Conservation (phyloP, 1,140 invertebrate genomes). For the Drosophila sp. region DNA sequence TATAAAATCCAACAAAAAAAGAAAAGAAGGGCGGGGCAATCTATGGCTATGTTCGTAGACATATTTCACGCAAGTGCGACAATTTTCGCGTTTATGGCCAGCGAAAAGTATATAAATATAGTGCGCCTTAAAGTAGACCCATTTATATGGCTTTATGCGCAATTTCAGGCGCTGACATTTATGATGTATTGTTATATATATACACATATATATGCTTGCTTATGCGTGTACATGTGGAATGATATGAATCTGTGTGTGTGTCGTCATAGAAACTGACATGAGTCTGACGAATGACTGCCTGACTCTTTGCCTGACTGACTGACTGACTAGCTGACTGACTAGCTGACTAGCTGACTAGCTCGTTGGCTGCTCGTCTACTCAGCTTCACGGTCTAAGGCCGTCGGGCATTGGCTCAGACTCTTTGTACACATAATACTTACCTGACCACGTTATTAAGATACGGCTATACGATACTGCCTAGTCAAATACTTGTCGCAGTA, state of each 20-base stretch:
- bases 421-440: constrained; percentile 21
- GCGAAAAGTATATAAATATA: constrained; percentile 75
- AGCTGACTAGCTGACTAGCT: neutral
- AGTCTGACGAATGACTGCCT: constrained; percentile 44
- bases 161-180: constrained; percentile 81
- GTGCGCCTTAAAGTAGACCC: constrained; percentile 77
- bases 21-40: constrained; percentile 20
- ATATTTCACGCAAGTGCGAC: constrained; percentile 73
- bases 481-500: constrained; percentile 38
- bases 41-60: constrained; percentile 42
- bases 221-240: constrained; percentile 3
- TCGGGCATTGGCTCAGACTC: constrained; percentile 38
- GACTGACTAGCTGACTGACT: constrained; percentile 30
- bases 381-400: constrained; percentile 25
- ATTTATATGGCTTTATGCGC: constrained; percentile 84
- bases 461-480: constrained; percentile 26
- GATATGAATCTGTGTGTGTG: constrained; percentile 25
- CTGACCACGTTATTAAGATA: constrained; percentile 20
- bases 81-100: constrained; percentile 67
- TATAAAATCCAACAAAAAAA: constrained; percentile 50
- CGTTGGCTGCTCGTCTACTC: neutral
- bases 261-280: constrained; percentile 61
- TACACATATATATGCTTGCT: constrained; percentile 8
- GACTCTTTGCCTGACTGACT: constrained; percentile 47
- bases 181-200: constrained; percentile 70